A percentile compares a stretch with the other conserved stretches of the same genome.
Conservation (phyloP, 2,797 vertebrate species). For the Neomorphus geoffroyi region DNA sequence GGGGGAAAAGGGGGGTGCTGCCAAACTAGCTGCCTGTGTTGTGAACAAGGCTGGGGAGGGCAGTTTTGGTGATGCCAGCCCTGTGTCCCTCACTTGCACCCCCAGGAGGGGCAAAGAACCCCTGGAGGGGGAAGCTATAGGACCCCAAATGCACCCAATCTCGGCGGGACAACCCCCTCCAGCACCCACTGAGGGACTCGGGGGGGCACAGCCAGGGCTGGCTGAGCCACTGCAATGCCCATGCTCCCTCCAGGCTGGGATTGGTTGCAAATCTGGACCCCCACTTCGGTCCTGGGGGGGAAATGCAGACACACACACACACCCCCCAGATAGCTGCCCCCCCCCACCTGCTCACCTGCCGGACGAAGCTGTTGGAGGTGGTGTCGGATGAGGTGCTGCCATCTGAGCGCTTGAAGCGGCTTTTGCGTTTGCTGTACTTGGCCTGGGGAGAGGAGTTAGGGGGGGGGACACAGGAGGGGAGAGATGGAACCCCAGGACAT, state of each 20-base stretch:
- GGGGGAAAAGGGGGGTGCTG: not conserved
- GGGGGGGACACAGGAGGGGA: not conserved
- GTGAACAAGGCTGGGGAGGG: not conserved
- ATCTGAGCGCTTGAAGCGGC: conserved; percentile 93
- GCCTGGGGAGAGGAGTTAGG: too few relatives aligned
- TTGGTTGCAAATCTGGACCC: not conserved
- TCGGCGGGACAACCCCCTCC: not conserved
- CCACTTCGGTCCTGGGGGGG: rapidly evolving
- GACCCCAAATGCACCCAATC: not conserved
- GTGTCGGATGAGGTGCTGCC: conserved; percentile 98
- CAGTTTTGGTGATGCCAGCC: not conserved
- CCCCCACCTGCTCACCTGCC: too few relatives aligned
- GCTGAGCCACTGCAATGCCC: not conserved
- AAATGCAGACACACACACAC: too few relatives aligned
- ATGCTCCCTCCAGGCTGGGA: not conserved
- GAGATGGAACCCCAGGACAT: not conserved
- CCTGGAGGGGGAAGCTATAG: not conserved
- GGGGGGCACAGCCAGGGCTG: not conserved
- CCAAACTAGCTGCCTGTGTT: not conserved
- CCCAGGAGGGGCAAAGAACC: not conserved
- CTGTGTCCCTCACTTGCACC: not conserved
- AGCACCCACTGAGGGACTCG: rapidly evolving
- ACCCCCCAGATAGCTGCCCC: too few relatives aligned
- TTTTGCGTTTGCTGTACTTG: conserved; percentile 94
- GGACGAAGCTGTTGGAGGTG: conserved; percentile 96